A percentile compares a stretch with the other conserved stretches of the same genome.
These are phyloP conservation scores for Drosophila helvetica DNA, from an alignment of 2,888 invertebrate genomes.

Conservation along the genomic window DNA sequence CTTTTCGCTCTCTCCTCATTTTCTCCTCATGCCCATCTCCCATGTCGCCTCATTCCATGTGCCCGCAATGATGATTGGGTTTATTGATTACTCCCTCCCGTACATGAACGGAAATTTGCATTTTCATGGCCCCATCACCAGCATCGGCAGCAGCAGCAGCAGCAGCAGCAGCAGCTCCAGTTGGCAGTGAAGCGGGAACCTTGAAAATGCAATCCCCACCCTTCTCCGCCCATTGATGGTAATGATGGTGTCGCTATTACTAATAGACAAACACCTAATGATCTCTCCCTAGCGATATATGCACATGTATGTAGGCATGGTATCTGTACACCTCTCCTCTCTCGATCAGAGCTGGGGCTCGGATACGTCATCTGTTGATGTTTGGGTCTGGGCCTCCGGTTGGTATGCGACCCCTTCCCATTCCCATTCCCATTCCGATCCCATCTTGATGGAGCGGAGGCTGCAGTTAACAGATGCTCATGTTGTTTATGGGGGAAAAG, in stretches of 20 bases:
- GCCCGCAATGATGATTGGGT: slow-evolving; percentile 61
- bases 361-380: slow-evolving; percentile 50
- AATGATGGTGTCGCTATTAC: slow-evolving; percentile 36
- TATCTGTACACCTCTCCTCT: no score
- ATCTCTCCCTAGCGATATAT: slow-evolving; percentile 34
- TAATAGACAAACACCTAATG: slow-evolving; percentile 60
- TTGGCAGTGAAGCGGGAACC: slow-evolving; percentile 48
- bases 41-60: slow-evolving; percentile 34
- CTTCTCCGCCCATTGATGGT: slow-evolving; percentile 3
- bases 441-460: slow-evolving; percentile 26
- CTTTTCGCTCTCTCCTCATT: slow-evolving; percentile 10
- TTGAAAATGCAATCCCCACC: slow-evolving; percentile 52
- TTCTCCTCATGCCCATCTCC: slow-evolving; percentile 63
- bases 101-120: slow-evolving; percentile 59
- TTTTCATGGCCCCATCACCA: slow-evolving; percentile 57
- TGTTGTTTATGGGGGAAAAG: slow-evolving; percentile 42
- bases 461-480: not conserved
- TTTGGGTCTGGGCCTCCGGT: slow-evolving; percentile 42
- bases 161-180: slow-evolving; percentile 18
- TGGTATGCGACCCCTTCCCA: slow-evolving; percentile 4
- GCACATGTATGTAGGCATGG: no score
- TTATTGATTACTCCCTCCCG: slow-evolving; percentile 63
- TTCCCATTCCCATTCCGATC: slow-evolving; percentile 22
- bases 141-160: not conserved
- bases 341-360: not conserved